Evolutionary conservation across 2,113 vertebrate species (phyloP).

Genomic region (Xiphophorus hellerii): DNA sequence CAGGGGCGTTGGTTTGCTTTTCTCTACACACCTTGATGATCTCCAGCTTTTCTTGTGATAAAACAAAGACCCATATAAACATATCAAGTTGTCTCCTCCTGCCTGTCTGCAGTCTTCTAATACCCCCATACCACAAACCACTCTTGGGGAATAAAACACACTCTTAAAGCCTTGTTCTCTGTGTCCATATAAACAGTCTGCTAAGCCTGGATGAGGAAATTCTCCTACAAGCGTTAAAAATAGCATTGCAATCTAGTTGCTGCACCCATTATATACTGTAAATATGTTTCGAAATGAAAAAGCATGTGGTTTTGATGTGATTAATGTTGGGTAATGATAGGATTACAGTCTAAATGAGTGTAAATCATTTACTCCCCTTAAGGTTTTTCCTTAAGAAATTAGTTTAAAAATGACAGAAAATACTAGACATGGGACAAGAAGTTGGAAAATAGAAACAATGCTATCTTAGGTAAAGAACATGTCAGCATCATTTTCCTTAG

Average conservation of each 20-base stretch:
- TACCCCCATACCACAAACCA: slow-evolving; percentile 39
- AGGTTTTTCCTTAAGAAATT: not conserved
- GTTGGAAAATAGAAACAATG: not conserved
- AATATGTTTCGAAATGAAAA: too few species aligned
- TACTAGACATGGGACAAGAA: not conserved
- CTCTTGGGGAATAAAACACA: slow-evolving; percentile 32
- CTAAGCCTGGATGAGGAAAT: slow-evolving; percentile 10
- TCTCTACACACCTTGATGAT: slow-evolving; percentile 42
- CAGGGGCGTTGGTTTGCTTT: slow-evolving; percentile 9
- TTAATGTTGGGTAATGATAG: too few species aligned
- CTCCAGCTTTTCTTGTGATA: slow-evolving; percentile 1
- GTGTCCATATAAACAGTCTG: slow-evolving; percentile 44
- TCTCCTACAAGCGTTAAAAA: slow-evolving; percentile 29
- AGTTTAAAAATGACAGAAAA: not conserved
- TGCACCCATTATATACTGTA: slow-evolving; percentile 4
- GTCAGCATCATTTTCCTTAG: too few species aligned
- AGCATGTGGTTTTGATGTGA: too few species aligned
- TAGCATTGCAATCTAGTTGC: slow-evolving; percentile 37
- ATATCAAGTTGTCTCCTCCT: slow-evolving; percentile 27
- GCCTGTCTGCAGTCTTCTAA: slow-evolving; percentile 42
- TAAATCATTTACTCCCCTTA: not conserved
- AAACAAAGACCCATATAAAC: slow-evolving; percentile 23
- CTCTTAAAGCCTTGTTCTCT: slow-evolving; percentile 23
- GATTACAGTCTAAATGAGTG: too few species aligned
- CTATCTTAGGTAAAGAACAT: too few species aligned